phyloP scores from a whole-genome alignment of 2,888 invertebrate species.

The Pollenia angustigena region DNA sequence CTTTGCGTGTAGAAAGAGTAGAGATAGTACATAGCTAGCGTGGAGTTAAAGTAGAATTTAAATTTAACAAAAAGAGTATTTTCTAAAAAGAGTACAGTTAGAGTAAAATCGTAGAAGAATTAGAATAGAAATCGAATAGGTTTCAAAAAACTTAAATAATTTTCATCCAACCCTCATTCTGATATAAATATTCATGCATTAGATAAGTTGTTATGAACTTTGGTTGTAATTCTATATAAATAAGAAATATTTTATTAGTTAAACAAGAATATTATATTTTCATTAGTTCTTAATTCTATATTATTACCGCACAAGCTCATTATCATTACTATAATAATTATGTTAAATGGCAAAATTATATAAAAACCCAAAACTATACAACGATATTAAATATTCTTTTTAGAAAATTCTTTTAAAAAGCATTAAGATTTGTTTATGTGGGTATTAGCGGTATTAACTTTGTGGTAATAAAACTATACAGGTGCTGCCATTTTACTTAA shows the following conservation, averaged over 20 bases:
- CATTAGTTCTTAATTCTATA: conserved; percentile 35
- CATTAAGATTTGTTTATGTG: conserved; percentile 27
- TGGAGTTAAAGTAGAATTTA: no score
- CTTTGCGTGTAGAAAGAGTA: no score
- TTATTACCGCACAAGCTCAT: not conserved
- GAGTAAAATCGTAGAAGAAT: no score
- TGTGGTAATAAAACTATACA: not conserved
- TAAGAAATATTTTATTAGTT: conserved; percentile 23
- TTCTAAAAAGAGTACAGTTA: no score
- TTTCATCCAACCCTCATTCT: not conserved
- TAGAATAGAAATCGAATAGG: no score
- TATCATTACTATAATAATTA: not conserved
- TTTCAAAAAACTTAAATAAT: not conserved
- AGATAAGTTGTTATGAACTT: not conserved
- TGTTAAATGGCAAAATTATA: not conserved
- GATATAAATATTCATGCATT: not conserved
- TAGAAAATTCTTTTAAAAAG: not conserved
- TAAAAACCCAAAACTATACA: not conserved
- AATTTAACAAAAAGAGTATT: no score
- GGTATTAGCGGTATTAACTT: conserved; percentile 26
- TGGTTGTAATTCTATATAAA: conserved; percentile 29
- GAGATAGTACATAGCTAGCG: no score
- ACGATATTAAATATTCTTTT: conserved; percentile 10
- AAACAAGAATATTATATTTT: conserved; percentile 45
- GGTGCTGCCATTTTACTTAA: not conserved